Percentiles rank a stretch among this genome's conserved stretches.
Conservation (phyloP, 2,888 invertebrate species). For the Onthophagus sagittarius region DNA sequence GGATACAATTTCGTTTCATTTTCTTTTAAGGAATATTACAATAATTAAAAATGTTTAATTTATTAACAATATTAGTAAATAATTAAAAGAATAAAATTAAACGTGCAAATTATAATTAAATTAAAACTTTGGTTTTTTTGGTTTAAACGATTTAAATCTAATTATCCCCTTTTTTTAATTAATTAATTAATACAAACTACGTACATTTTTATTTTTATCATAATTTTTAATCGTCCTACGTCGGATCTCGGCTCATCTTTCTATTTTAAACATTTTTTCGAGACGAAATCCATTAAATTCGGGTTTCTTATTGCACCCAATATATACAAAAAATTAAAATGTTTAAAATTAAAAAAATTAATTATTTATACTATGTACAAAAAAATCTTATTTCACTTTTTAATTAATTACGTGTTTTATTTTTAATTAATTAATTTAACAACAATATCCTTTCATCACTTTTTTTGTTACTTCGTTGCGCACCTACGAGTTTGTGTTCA, state of each 20-base stretch:
- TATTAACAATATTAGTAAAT: background rate
- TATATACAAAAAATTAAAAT: conserved; percentile 15
- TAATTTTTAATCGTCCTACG: background rate
- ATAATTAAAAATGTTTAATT: conserved; percentile 9
- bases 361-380: background rate
- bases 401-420: background rate
- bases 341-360: background rate
- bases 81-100: conserved; percentile 1
- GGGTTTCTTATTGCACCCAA: conserved; percentile 31
- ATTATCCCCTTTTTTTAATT: background rate
- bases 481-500: background rate
- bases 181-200: conserved; percentile 5
- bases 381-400: background rate
- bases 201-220: conserved; percentile 9
- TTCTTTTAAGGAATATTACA: conserved; percentile 12
- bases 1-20: no score
- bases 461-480: background rate
- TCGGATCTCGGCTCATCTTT: background rate
- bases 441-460: background rate
- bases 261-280: conserved; percentile 2
- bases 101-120: conserved; percentile 4
- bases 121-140: conserved; percentile 4
- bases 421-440: background rate
- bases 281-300: conserved; percentile 25
- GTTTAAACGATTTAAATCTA: background rate